Evolutionary conservation across 2,113 vertebrate species (phyloP).

Genomic region (Polypterus senegalus): DNA sequence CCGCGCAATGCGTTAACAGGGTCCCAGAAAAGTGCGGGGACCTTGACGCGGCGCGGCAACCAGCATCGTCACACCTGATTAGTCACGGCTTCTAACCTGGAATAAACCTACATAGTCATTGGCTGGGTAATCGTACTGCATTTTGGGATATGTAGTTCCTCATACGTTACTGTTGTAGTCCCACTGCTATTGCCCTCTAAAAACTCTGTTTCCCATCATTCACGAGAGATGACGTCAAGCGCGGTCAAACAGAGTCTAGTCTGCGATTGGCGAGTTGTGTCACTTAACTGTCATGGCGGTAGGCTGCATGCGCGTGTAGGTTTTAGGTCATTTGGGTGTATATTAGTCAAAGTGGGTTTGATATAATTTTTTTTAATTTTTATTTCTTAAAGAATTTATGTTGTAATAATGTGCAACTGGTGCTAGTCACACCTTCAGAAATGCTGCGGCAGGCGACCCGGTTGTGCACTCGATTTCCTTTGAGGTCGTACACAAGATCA

Average conservation of each 20-base stretch:
- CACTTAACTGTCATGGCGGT: background rate
- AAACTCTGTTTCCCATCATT: constrained; percentile 11
- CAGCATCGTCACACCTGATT: constrained; percentile 33
- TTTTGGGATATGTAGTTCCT: constrained; percentile 18
- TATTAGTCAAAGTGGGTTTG: background rate
- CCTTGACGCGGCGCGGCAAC: constrained; percentile 28
- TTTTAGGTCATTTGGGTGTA: constrained; percentile 12
- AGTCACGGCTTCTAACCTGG: constrained; percentile 13
- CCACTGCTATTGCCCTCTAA: background rate
- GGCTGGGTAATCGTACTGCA: constrained; percentile 26
- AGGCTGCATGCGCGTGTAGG: constrained; percentile 10
- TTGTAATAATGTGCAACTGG: no score
- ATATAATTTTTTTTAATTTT: no score
- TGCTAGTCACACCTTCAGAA: no score
- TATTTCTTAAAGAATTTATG: no score
- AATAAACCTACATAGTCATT: constrained; percentile 29
- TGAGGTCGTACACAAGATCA: no score
- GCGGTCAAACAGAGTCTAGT: background rate
- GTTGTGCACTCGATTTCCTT: no score
- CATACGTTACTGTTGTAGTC: background rate
- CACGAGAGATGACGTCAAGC: background rate
- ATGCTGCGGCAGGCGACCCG: no score
- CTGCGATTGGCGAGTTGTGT: background rate
- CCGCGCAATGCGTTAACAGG: constrained; percentile 24
- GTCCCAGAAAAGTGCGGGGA: constrained; percentile 36